phyloP scores from a whole-genome alignment of 2,888 invertebrate species.

The Drosophila subsilvestris region DNA sequence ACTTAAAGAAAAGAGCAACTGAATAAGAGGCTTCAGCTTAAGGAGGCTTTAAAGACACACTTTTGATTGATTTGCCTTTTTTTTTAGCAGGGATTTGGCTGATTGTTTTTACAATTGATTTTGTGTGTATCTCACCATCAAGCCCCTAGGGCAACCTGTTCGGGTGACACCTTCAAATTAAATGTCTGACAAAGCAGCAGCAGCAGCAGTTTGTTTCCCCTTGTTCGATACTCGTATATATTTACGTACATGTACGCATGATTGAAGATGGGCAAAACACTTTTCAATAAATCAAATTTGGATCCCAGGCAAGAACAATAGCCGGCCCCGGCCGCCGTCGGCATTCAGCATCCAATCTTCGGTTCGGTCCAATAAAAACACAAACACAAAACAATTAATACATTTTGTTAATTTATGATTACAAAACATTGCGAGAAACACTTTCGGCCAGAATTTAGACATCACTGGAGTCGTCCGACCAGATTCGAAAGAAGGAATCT shows the following conservation, averaged over 20 bases:
- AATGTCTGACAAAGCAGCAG: conserved; percentile 48
- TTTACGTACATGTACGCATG: conserved; percentile 1
- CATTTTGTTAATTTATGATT: conserved; percentile 83
- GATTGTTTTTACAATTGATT: conserved; percentile 20
- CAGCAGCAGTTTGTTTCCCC: not conserved
- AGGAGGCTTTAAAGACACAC: not conserved
- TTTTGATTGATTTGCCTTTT: conserved; percentile 21
- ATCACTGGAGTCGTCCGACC: conserved; percentile 56
- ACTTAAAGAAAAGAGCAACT: not conserved
- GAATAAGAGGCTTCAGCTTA: not conserved
- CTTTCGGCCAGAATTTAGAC: conserved; percentile 77
- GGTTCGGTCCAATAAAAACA: conserved; percentile 67
- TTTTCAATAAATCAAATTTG: conserved; percentile 39
- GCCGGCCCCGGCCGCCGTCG: conserved; percentile 44
- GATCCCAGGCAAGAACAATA: conserved; percentile 25
- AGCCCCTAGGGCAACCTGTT: conserved; percentile 22
- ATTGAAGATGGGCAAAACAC: conserved; percentile 18
- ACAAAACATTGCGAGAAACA: conserved; percentile 78
- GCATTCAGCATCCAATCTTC: conserved; percentile 67
- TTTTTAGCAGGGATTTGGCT: not conserved
- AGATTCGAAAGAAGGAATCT: conserved; percentile 27
- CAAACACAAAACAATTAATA: conserved; percentile 81
- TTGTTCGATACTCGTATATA: conserved; percentile 21
- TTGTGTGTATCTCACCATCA: conserved; percentile 20
- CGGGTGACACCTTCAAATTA: conserved; percentile 49